Percentiles rank a stretch among this genome's conserved stretches.
phyloP scores from a whole-genome alignment of 2,113 vertebrate genomes.

The Myiozetetes cayanensis region DNA sequence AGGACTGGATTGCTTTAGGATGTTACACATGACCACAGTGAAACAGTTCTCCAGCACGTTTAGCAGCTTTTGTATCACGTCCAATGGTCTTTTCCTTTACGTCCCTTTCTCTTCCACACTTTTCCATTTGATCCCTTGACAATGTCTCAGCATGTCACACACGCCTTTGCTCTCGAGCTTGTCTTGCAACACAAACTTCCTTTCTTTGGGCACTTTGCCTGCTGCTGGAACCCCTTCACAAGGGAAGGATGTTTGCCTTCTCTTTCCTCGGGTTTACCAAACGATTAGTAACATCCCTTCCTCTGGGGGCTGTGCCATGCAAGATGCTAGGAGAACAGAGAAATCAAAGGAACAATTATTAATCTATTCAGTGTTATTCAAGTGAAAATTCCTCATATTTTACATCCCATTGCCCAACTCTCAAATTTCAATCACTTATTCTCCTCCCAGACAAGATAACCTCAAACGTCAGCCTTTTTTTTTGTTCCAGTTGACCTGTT shows the following conservation, averaged over 20 bases:
- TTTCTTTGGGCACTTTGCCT: not conserved
- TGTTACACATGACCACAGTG: not conserved
- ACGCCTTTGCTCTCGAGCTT: not conserved
- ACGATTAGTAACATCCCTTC: not conserved
- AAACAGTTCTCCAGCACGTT: not conserved
- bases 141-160: not conserved
- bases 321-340: slow-evolving; percentile 39
- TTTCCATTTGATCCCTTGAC: not conserved
- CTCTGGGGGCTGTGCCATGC: not conserved
- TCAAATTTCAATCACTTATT: not conserved
- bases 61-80: not conserved
- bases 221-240: not conserved
- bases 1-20: not conserved
- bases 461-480: not conserved
- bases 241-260: not conserved
- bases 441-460: not conserved
- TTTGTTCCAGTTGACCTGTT: not conserved
- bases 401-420: not conserved
- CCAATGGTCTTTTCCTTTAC: not conserved
- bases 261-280: not conserved
- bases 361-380: not conserved
- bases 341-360: slow-evolving; percentile 38
- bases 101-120: not conserved
- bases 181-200: slow-evolving; percentile 6
- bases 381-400: not conserved